Conservation (phyloP, 2,888 invertebrate genomes). For the Onchidella celtica region DNA sequence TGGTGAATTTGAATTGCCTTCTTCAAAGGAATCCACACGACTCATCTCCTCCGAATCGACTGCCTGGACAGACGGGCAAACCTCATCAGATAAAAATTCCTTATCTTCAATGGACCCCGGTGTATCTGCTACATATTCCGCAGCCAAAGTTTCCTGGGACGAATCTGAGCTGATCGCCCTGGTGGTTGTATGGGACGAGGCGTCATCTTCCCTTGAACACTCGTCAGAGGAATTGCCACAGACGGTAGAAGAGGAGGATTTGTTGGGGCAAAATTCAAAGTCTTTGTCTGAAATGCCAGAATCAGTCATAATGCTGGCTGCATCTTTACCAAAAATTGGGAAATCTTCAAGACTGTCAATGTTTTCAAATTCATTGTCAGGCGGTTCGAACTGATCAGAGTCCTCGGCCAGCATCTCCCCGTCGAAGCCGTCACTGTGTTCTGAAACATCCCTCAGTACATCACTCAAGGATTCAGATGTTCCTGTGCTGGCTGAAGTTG, state of each 20-base stretch:
- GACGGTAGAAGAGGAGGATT: slow-evolving; percentile 40
- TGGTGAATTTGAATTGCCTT: slow-evolving; percentile 32
- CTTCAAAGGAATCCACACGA: slow-evolving; percentile 30
- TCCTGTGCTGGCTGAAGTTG: slow-evolving; percentile 50
- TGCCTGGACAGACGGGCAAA: slow-evolving; percentile 11
- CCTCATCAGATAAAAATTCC: slow-evolving; percentile 38
- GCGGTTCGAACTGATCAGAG: slow-evolving; percentile 45
- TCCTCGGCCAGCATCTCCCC: slow-evolving; percentile 37
- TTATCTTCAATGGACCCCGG: slow-evolving; percentile 44
- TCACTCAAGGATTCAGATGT: slow-evolving; percentile 54
- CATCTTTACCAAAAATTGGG: slow-evolving; percentile 49
- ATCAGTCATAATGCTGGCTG: slow-evolving; percentile 64
- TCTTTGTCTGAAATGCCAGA: slow-evolving; percentile 65
- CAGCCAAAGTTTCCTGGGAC: slow-evolving; percentile 43
- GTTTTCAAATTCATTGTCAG: slow-evolving; percentile 54
- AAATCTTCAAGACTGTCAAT: slow-evolving; percentile 54
- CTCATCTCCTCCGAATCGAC: not conserved
- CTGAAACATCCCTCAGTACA: slow-evolving; percentile 35
- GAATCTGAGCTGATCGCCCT: slow-evolving; percentile 47
- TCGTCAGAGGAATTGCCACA: slow-evolving; percentile 48
- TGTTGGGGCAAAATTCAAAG: slow-evolving; percentile 36
- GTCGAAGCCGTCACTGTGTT: slow-evolving; percentile 32
- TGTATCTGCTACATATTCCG: slow-evolving; percentile 44
- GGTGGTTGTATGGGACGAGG: slow-evolving; percentile 37
- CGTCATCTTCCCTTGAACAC: slow-evolving; percentile 45